These are phyloP conservation scores for Eupeodes latifasciatus DNA, from an alignment of 2,888 invertebrate genomes.

Conservation along the genomic window DNA sequence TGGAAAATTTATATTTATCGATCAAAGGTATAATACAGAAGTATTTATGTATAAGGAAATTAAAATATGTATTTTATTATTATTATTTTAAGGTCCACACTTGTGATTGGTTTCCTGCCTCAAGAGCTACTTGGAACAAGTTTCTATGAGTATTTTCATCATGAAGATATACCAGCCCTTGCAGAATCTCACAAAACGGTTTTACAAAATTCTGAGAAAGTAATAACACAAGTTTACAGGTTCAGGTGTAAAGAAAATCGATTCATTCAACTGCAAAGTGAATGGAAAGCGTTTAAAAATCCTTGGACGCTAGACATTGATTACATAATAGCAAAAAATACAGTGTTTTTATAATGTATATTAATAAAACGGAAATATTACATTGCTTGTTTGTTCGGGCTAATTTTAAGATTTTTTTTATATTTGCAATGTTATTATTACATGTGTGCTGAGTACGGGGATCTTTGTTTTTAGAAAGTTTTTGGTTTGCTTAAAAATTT, in stretches of 20 bases:
- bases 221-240: constrained; percentile 90
- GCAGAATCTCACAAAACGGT: constrained; percentile 94
- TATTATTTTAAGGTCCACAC: constrained; percentile 89
- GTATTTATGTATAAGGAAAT: not conserved
- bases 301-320: constrained; percentile 98
- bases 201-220: constrained; percentile 87
- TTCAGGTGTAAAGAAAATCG: constrained; percentile 92
- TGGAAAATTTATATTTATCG: constrained; percentile 96
- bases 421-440: no score
- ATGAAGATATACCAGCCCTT: constrained; percentile 91
- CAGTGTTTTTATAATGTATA: constrained; percentile 87
- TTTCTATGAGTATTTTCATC: constrained; percentile 96
- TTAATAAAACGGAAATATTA: not conserved
- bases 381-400: no score
- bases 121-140: constrained; percentile 96
- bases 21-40: constrained; percentile 89
- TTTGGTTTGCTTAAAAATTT: no score
- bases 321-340: constrained; percentile 94
- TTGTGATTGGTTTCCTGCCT: constrained; percentile 95
- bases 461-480: no score
- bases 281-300: constrained; percentile 95
- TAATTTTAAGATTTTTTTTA: no score
- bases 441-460: no score
- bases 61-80: not conserved
- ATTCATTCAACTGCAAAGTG: constrained; percentile 89